A percentile compares a stretch with the other conserved stretches of the same genome.
phyloP scores from a whole-genome alignment of 2,888 invertebrate species.

The Lutraria lutraria region DNA sequence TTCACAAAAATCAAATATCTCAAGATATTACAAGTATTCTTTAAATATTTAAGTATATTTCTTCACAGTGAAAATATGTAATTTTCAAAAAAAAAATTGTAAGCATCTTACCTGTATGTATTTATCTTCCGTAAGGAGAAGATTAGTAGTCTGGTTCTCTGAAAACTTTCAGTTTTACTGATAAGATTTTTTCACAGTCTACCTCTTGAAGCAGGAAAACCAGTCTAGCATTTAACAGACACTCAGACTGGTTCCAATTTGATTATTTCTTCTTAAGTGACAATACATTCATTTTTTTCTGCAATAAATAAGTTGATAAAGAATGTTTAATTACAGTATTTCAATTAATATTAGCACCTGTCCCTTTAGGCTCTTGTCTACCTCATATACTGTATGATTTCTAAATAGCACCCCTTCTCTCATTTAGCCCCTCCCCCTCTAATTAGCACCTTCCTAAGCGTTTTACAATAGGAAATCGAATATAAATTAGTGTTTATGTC shows the following conservation, averaged over 20 bases:
- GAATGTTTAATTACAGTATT: neutral
- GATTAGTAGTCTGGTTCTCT: slow-evolving; percentile 36
- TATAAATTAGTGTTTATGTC: too few species aligned
- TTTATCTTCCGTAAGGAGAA: slow-evolving; percentile 31
- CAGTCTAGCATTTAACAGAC: slow-evolving; percentile 47
- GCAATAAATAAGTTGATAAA: slow-evolving; percentile 23
- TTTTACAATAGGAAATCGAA: too few species aligned
- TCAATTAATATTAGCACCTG: slow-evolving; percentile 2
- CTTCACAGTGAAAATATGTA: slow-evolving; percentile 21
- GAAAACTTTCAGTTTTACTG: slow-evolving; percentile 2
- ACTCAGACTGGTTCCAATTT: slow-evolving; percentile 34
- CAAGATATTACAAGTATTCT: too few species aligned
- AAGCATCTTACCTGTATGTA: slow-evolving; percentile 38
- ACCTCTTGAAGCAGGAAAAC: slow-evolving; percentile 31
- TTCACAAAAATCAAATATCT: neutral
- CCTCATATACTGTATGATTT: too few species aligned
- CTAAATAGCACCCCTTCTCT: too few species aligned
- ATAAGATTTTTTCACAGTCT: slow-evolving; percentile 29
- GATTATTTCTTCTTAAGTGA: slow-evolving; percentile 17
- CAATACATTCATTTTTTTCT: slow-evolving; percentile 7
- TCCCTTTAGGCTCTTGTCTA: neutral
- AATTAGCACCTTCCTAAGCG: too few species aligned
- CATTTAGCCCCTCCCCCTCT: too few species aligned
- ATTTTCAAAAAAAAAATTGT: slow-evolving; percentile 29
- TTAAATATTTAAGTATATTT: neutral